These are phyloP conservation scores for Acleris cristana DNA, from an alignment of 2,888 invertebrate species.

Conservation along the genomic window DNA sequence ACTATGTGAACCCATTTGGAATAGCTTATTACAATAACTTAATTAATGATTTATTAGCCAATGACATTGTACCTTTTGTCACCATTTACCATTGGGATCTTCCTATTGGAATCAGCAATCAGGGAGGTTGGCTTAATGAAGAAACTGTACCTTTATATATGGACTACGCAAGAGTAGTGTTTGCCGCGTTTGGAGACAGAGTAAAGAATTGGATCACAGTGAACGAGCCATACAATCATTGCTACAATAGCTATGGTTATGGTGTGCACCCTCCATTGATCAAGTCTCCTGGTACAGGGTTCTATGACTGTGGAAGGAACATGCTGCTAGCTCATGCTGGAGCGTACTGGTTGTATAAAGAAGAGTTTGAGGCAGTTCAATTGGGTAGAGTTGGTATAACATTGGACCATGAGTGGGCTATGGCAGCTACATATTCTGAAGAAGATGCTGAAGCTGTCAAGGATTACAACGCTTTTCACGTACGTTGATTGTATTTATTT, in stretches of 20 bases:
- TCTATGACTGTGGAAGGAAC: slow-evolving; percentile 85
- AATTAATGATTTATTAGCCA: slow-evolving; percentile 67
- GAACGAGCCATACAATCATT: slow-evolving; percentile 83
- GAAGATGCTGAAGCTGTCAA: slow-evolving; percentile 38
- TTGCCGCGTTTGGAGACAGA: slow-evolving; percentile 79
- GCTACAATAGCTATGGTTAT: slow-evolving; percentile 56
- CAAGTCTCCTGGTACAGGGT: slow-evolving; percentile 66
- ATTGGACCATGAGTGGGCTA: slow-evolving; percentile 42
- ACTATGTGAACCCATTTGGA: slow-evolving; percentile 37
- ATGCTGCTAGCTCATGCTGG: slow-evolving; percentile 85
- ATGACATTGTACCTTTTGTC: slow-evolving; percentile 73
- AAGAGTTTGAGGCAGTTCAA: slow-evolving; percentile 71
- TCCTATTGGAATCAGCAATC: slow-evolving; percentile 61
- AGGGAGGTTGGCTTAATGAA: slow-evolving; percentile 55
- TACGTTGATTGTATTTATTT: slow-evolving; percentile 30
- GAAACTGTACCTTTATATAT: slow-evolving; percentile 55
- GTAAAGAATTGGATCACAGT: slow-evolving; percentile 86
- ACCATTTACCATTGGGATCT: slow-evolving; percentile 84
- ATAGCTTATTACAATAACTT: slow-evolving; percentile 74
- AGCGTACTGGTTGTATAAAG: slow-evolving; percentile 81
- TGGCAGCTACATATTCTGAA: slow-evolving; percentile 40
- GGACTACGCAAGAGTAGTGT: slow-evolving; percentile 64
- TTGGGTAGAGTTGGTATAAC: slow-evolving; percentile 58
- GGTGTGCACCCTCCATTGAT: slow-evolving; percentile 50
- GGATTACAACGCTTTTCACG: slow-evolving; percentile 42